These are phyloP conservation scores for Mergus octosetaceus DNA, from an alignment of 2,797 vertebrate genomes.

Conservation along the genomic window DNA sequence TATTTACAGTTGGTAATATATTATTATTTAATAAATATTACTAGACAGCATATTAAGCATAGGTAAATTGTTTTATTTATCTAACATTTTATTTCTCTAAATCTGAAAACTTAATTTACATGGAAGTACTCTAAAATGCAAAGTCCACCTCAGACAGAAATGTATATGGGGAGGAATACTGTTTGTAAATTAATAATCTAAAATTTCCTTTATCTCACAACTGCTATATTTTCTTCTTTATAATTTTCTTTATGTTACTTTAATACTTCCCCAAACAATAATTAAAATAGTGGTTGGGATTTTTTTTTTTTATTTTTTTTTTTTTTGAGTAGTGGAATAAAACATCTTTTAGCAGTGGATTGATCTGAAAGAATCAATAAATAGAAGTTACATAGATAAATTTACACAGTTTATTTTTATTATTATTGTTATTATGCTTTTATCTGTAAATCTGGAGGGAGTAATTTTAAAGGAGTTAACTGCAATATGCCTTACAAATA, in stretches of 20 bases:
- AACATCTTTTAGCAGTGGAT: neutral
- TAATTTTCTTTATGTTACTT: neutral
- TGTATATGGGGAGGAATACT: neutral
- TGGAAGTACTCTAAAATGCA: neutral
- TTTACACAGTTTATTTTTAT: neutral
- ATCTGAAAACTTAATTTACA: neutral
- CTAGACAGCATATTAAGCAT: neutral
- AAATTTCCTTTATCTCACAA: neutral
- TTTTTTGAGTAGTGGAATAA: neutral
- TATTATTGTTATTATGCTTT: neutral
- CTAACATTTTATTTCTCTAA: neutral
- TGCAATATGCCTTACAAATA: neutral
- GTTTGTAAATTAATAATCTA: neutral
- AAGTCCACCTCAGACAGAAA: neutral
- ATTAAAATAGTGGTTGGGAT: neutral
- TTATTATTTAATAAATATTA: neutral
- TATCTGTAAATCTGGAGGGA: neutral
- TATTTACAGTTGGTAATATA: neutral
- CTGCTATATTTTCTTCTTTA: neutral
- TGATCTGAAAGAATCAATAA: neutral
- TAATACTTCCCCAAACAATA: neutral
- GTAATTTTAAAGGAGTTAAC: neutral
- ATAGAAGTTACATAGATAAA: neutral
- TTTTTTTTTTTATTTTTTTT: neutral
- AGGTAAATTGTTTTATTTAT: neutral